Evolutionary conservation across 2,113 vertebrate species (phyloP).

Genomic region (Marcusenius ussheri): DNA sequence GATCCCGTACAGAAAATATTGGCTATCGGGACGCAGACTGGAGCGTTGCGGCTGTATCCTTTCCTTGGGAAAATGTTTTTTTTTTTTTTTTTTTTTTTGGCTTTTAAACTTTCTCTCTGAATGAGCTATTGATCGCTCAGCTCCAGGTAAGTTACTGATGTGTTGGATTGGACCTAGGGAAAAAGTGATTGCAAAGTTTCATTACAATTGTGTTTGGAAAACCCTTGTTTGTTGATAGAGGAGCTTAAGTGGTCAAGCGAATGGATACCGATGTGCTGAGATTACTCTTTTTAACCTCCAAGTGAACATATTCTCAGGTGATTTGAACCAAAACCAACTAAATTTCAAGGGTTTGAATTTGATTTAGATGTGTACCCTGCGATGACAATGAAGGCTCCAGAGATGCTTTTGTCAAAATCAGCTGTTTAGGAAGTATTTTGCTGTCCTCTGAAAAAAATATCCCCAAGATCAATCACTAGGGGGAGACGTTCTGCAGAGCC

Average conservation of each 20-base stretch:
- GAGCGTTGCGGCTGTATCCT: conserved; percentile 98
- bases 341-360: neutral
- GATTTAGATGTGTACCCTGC: neutral
- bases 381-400: neutral
- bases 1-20: conserved; percentile 99
- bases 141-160: neutral
- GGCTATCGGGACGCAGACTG: conserved; percentile 86
- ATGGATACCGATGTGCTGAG: neutral
- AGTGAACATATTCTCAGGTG: neutral
- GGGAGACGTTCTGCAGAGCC: neutral
- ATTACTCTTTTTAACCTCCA: neutral
- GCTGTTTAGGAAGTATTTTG: neutral
- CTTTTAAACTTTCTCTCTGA: neutral
- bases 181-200: neutral
- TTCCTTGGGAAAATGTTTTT: conserved; percentile 37
- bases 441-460: neutral
- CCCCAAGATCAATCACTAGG: neutral
- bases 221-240: neutral
- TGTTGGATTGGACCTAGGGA: neutral
- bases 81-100: neutral
- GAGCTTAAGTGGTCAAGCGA: neutral
- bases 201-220: neutral
- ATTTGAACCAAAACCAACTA: neutral
- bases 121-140: neutral
- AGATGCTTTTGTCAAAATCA: neutral